A percentile compares a stretch with the other conserved stretches of the same genome.
phyloP scores from a whole-genome alignment of 2,797 vertebrate species.

The Eleutherodactylus coqui region DNA sequence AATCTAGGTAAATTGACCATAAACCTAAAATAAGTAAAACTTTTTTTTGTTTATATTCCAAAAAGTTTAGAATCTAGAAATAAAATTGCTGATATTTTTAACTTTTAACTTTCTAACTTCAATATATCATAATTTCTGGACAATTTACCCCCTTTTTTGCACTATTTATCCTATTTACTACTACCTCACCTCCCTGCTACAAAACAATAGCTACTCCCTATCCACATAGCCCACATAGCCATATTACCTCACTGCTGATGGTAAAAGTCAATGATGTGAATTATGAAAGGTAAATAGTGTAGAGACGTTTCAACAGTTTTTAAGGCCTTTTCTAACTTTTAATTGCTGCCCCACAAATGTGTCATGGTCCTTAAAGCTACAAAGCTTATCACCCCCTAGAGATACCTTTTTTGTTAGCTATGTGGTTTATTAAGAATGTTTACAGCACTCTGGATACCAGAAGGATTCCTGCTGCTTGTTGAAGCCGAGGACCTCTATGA shows the following conservation, averaged over 20 bases:
- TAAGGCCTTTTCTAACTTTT: background rate
- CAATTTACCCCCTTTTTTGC: background rate
- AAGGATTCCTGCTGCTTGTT: slow-evolving; percentile 28
- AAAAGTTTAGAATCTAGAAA: background rate
- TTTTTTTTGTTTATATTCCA: background rate
- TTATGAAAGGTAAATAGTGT: background rate
- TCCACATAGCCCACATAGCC: background rate
- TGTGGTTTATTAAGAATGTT: slow-evolving; percentile 28
- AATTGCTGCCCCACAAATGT: background rate
- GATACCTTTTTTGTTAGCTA: slow-evolving; percentile 22
- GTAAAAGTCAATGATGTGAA: background rate
- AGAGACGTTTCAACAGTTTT: background rate
- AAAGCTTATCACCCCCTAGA: slow-evolving; percentile 16
- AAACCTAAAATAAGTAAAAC: too few relatives aligned
- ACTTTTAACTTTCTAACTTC: too few relatives aligned
- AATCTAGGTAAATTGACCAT: too few relatives aligned
- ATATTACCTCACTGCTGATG: too few relatives aligned
- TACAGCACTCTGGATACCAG: slow-evolving; percentile 20
- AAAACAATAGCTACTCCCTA: background rate
- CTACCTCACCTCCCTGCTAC: too few relatives aligned
- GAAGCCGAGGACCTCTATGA: slow-evolving; percentile 17
- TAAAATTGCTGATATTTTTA: too few relatives aligned
- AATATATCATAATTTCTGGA: too few relatives aligned
- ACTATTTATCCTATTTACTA: background rate
- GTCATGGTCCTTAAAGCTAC: background rate